Percentiles rank a stretch among this genome's conserved stretches.
These are phyloP conservation scores for Callosobruchus maculatus DNA, from an alignment of 2,888 invertebrate species.

Conservation along the genomic window DNA sequence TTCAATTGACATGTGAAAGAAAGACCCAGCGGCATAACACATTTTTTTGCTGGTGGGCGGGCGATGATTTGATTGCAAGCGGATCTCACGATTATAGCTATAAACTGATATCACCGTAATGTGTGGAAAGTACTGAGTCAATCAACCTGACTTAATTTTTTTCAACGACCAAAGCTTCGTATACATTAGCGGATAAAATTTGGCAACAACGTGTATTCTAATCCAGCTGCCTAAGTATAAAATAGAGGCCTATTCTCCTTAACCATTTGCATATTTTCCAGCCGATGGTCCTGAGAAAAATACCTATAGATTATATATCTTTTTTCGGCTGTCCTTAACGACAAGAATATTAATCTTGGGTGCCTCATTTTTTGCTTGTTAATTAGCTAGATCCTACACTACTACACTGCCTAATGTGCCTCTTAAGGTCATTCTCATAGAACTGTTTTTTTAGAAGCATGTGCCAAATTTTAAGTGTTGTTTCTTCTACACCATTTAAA, in stretches of 20 bases:
- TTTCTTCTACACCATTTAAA: background rate
- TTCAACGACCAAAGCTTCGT: too few relatives aligned
- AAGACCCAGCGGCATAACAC: too few relatives aligned
- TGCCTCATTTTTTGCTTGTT: background rate
- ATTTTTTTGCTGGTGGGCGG: too few relatives aligned
- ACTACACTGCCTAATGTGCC: background rate
- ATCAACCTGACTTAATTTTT: too few relatives aligned
- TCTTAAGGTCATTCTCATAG: background rate
- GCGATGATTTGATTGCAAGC: too few relatives aligned
- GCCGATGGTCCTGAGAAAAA: background rate
- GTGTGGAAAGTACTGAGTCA: too few relatives aligned
- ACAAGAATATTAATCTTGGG: background rate
- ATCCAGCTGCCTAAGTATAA: background rate
- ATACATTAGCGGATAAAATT: background rate
- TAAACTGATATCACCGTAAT: too few relatives aligned
- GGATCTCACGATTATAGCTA: too few relatives aligned
- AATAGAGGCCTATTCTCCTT: background rate
- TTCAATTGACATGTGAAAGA: too few relatives aligned
- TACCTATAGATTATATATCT: background rate
- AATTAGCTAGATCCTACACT: background rate
- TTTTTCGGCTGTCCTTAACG: background rate
- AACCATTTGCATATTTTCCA: background rate
- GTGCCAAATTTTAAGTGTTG: background rate
- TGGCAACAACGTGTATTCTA: background rate
- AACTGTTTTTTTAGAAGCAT: background rate